Percentiles rank a stretch among this genome's conserved stretches.
phyloP scores from a whole-genome alignment of 2,113 vertebrate species.

The Pituophis catenifer region DNA sequence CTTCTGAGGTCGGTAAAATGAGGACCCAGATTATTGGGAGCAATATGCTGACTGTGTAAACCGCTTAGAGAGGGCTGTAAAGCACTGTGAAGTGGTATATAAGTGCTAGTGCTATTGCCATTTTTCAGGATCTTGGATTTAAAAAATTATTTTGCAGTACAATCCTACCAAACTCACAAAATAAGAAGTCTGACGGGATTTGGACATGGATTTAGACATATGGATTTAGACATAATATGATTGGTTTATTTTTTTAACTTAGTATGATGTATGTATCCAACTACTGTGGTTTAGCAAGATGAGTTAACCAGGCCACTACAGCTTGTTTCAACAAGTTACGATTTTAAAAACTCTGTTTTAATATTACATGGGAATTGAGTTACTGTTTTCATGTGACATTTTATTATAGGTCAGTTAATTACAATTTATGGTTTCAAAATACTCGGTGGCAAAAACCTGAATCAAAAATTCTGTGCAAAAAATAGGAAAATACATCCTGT shows the following conservation, averaged over 20 bases:
- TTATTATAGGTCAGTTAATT: neutral
- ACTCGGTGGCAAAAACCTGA: neutral
- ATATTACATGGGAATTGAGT: neutral
- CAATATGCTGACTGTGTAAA: neutral
- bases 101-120: neutral
- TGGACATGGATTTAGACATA: neutral
- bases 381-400: neutral
- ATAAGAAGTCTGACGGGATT: neutral
- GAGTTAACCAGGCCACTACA: neutral
- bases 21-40: neutral
- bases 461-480: neutral
- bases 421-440: neutral
- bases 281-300: neutral
- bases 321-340: neutral
- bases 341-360: neutral
- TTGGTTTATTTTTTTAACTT: neutral
- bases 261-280: neutral
- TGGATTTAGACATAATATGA: neutral
- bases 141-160: neutral
- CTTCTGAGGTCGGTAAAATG: neutral
- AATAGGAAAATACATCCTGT: neutral
- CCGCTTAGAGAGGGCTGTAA: neutral
- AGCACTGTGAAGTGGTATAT: neutral
- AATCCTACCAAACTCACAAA: neutral
- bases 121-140: neutral